A percentile compares a stretch with the other conserved stretches of the same genome.
phyloP scores from a whole-genome alignment of 2,888 invertebrate species.

The Prenolepis imparis region DNA sequence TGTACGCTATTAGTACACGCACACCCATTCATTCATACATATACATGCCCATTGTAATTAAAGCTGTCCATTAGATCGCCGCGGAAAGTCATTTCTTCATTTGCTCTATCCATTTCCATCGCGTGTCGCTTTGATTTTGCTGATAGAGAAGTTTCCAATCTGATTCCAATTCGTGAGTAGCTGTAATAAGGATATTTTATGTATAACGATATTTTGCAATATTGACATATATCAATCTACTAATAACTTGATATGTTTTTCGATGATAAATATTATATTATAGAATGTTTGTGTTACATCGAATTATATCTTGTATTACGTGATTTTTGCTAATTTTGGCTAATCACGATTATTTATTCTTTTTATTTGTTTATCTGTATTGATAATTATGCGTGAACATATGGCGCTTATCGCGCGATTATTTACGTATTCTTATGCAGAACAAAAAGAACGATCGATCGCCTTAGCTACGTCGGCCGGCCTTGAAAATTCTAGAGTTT shows the following conservation, averaged over 20 bases:
- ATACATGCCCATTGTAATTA: slow-evolving; percentile 64
- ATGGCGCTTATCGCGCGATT: slow-evolving; percentile 68
- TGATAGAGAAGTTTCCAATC: slow-evolving; percentile 18
- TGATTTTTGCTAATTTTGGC: not conserved
- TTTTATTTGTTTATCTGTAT: not conserved
- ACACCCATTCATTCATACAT: not conserved
- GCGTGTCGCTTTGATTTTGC: slow-evolving; percentile 48
- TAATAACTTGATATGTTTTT: too few relatives aligned
- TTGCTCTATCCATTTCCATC: slow-evolving; percentile 60
- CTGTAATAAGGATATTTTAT: not conserved
- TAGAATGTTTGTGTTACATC: not conserved
- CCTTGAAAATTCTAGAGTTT: slow-evolving; percentile 62
- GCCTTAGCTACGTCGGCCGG: slow-evolving; percentile 53
- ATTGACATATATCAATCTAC: not conserved
- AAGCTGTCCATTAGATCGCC: slow-evolving; percentile 66
- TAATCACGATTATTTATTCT: not conserved
- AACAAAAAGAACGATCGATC: slow-evolving; percentile 63
- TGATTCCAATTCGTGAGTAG: not conserved
- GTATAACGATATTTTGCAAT: slow-evolving; percentile 19
- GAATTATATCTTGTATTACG: slow-evolving; percentile 1
- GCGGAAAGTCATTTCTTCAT: slow-evolving; percentile 48
- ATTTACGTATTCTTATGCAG: slow-evolving; percentile 62
- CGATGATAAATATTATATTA: slow-evolving; percentile 1
- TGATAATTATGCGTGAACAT: slow-evolving; percentile 64
- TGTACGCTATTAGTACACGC: not conserved